Base-by-base conservation (phyloP, 2,113 vertebrate genomes). In the Camelus bactrianus region DNA sequence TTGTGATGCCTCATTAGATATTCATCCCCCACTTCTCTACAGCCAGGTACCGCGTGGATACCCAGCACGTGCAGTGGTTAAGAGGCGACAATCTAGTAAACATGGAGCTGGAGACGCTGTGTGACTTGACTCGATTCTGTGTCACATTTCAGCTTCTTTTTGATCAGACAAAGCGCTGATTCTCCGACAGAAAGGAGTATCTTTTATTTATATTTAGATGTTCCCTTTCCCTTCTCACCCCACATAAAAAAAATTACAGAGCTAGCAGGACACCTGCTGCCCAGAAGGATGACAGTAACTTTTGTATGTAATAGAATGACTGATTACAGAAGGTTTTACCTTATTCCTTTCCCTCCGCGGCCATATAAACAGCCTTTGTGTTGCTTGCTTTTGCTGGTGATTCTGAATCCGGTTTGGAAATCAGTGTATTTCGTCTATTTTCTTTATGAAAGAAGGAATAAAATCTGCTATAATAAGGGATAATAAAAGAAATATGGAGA, bases 321-420 rank as follows among this genome's bases (percentile, higher is more conserved):
- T n/a, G 19, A 62, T 83, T 83, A 90, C 54, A 67, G 26, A 62
- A 62, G 85, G 14, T 15, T 91, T 73, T 64, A 42, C 15, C 13
- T 73, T 94, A 7, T 86, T 50, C 3, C 8, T 32, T 62, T 84
- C 11, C 48, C 52, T 77, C 12, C 4, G 28, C 19, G 20, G 64
- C 60, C 86, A 9, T 76, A 46, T 46, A 81, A 42, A 89, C 3
- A 38, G 10, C 26, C 46, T 94, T 64, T 64, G 6, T 79, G 26
- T 91, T 28, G 35, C 24, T 88, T 80, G 26, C 4, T 90, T 3
- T 72, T 94, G 54, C 54, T 93, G 35, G n/a, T 95, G 20, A 8
- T 65, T 93, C 64, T 94, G 35, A 86, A 15, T 62, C n/a, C 94
- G 50, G 22, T 56, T 95, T 95, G 89, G 32, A 60, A 67, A 73